A percentile compares a stretch with the other conserved stretches of the same genome.
Evolutionary conservation across 2,113 vertebrate species (phyloP).

Genomic region (Silurus meridionalis): DNA sequence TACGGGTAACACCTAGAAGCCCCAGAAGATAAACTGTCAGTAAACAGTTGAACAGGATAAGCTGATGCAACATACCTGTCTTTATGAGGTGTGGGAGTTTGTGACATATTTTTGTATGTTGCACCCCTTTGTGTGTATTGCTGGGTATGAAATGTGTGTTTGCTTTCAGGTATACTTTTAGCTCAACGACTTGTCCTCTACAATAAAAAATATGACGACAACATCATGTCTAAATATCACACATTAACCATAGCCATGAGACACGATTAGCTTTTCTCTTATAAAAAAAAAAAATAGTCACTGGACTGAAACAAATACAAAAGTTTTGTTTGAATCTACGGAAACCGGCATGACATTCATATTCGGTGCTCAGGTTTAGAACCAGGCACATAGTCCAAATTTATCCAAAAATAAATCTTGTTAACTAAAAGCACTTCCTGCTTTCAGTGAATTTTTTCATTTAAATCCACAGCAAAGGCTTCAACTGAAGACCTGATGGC

Average conservation of each 20-base stretch:
- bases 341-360: not conserved
- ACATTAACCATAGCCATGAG: conserved; percentile 7
- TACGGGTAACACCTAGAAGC: not conserved
- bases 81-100: not conserved
- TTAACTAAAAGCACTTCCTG: not conserved
- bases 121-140: not conserved
- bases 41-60: not conserved
- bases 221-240: not conserved
- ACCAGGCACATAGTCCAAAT: not conserved
- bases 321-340: not conserved
- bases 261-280: not conserved
- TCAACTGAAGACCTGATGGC: not conserved
- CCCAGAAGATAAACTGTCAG: not conserved
- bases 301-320: not conserved
- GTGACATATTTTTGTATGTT: not conserved
- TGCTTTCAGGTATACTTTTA: not conserved
- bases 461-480: not conserved
- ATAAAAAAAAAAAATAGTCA: not conserved
- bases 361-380: not conserved
- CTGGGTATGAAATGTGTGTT: not conserved
- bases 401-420: not conserved
- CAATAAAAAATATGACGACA: not conserved
- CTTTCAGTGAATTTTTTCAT: conserved; percentile 4
- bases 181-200: not conserved
- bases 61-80: not conserved